A percentile compares a stretch with the other conserved stretches of the same genome.
These are phyloP conservation scores for Drosophila fulvimacula DNA, from an alignment of 2,888 invertebrate species.

Conservation along the genomic window DNA sequence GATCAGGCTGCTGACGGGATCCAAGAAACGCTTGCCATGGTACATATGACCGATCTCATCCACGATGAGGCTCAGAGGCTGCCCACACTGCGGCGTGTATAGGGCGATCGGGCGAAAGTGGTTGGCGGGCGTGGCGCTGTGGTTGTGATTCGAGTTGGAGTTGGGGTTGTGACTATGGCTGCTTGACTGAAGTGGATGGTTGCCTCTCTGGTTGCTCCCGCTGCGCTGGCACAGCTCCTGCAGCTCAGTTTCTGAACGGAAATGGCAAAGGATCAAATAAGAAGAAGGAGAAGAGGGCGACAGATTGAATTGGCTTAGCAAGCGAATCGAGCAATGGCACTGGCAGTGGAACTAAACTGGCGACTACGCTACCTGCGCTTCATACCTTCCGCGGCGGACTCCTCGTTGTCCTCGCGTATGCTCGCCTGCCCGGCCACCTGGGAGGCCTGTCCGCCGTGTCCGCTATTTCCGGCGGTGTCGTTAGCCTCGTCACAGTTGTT, in stretches of 20 bases:
- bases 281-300: neutral
- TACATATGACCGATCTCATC: conserved; percentile 61
- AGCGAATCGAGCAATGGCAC: conserved; percentile 35
- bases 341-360: conserved; percentile 60
- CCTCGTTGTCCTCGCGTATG: conserved; percentile 83
- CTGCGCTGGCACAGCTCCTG: conserved; percentile 46
- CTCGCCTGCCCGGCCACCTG: conserved; percentile 45
- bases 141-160: conserved; percentile 13
- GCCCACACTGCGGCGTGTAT: conserved; percentile 13
- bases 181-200: conserved; percentile 2
- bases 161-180: conserved; percentile 21
- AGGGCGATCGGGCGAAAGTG: conserved; percentile 68
- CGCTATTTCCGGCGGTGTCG: conserved; percentile 13
- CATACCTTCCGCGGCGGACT: conserved; percentile 85
- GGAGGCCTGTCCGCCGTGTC: conserved; percentile 6
- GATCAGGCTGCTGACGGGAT: conserved; percentile 68
- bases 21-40: conserved; percentile 81
- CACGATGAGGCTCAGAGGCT: neutral
- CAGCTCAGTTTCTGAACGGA: conserved; percentile 64
- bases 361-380: conserved; percentile 84
- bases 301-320: neutral
- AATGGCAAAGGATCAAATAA: neutral
- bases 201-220: conserved; percentile 19
- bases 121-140: conserved; percentile 44
- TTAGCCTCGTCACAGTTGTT: conserved; percentile 60